Percentiles rank a stretch among this genome's conserved stretches.
Evolutionary conservation across 2,797 vertebrate species (phyloP).

Genomic region (Potorous gilbertii): DNA sequence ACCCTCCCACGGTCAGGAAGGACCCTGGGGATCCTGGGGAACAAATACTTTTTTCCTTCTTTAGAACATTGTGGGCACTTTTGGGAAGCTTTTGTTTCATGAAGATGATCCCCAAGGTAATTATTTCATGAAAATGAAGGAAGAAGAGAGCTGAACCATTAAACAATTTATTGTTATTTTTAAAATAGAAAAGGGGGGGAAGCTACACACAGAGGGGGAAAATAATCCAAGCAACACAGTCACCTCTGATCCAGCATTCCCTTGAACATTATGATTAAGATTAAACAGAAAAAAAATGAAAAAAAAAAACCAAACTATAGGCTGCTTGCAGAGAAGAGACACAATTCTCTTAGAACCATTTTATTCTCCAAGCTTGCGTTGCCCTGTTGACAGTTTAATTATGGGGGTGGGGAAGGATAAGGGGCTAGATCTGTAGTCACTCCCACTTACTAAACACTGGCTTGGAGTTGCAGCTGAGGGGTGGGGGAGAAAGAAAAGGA

Average conservation of each 20-base stretch:
- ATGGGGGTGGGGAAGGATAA: slow-evolving; percentile 89
- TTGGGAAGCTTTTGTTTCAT: not conserved
- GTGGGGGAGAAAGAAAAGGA: not conserved
- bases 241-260: slow-evolving; percentile 82
- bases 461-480: slow-evolving; percentile 88
- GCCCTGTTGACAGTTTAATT: slow-evolving; percentile 92
- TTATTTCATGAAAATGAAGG: not conserved
- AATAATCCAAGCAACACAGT: not conserved
- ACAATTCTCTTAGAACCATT: slow-evolving; percentile 83
- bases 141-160: not conserved
- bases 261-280: slow-evolving; percentile 88
- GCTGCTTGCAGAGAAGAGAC: slow-evolving; percentile 84
- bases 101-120: not conserved
- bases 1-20: not conserved
- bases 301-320: slow-evolving; percentile 70
- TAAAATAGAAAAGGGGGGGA: not conserved
- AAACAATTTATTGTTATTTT: not conserved
- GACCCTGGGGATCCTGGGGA: not conserved
- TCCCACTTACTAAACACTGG: slow-evolving; percentile 89
- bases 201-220: not conserved
- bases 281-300: slow-evolving; percentile 85
- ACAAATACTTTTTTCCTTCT: not conserved
- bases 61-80: not conserved
- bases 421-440: slow-evolving; percentile 83
- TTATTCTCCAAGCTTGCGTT: slow-evolving; percentile 82